Evolutionary conservation across 2,797 vertebrate genomes (phyloP), one percentile per base, ranked within the genome.

Genomic region (Discoglossus pictus): DNA sequence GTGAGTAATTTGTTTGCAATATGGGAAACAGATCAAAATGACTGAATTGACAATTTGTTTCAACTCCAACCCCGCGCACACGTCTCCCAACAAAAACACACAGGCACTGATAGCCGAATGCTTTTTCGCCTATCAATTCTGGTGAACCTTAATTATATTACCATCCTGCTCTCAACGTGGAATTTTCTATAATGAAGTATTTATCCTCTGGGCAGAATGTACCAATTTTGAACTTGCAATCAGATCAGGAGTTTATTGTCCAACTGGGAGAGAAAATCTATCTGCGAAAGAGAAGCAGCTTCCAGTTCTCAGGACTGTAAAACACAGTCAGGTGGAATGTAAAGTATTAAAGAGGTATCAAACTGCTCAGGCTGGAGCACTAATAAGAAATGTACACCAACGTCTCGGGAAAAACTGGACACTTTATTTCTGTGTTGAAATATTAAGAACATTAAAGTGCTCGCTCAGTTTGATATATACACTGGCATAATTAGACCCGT

Each of bases 1-100:
- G 65, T 21, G 38, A 67, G 24, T 67, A 59, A 67, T 67, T 59
- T 67, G 20, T 56, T 67, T 67, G 18, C 65, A 67, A 59, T 42
- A 59, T 51, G 54, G 54, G 15, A 59, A 52, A 60, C 48, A 51
- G 44, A 42, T 59, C 44, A 42, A 67, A 67, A 50, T 59, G 25
- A 67, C 35, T 51, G 54, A 67, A 59, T 48, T 67, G 54, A 67
- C 46, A 59, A 67, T 59, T 20, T 25, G 54, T 51, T 51, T 51
- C 44, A 48, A 2, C 46, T 18, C 65, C 46, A 59, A 59, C 2
- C 25, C 17, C 10, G 21, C 42, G 48, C 20, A 38, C 35, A 34
- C 21, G 7, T 17, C 55, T 59, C 54, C 54, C 46, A 67, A 59
- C 36, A 59, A 36, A 50, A 58, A 65, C 25, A 65, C 61, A 65